Evolutionary conservation across 2,113 vertebrate species (phyloP).

Genomic region (Chroicocephalus ridibundus): DNA sequence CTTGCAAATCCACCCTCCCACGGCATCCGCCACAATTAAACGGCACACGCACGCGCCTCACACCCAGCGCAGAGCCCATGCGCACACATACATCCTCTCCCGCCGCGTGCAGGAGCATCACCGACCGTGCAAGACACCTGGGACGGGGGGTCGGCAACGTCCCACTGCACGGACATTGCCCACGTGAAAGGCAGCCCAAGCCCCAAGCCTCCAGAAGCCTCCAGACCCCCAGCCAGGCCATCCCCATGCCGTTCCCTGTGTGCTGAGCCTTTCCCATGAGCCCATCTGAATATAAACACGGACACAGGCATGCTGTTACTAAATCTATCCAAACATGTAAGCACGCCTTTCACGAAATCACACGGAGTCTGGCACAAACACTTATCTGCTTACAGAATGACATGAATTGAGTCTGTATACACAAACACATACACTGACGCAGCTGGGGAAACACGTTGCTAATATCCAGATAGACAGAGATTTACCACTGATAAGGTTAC

Average conservation of each 20-base stretch:
- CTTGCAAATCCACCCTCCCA: background rate
- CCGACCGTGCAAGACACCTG: background rate
- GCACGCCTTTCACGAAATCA: background rate
- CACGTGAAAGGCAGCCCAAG: background rate
- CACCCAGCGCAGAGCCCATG: background rate
- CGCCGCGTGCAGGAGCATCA: accelerated
- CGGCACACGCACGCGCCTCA: accelerated
- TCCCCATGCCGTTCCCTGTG: accelerated
- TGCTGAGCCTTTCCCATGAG: background rate
- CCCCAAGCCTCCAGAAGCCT: background rate
- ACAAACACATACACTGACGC: background rate
- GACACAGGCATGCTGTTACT: background rate
- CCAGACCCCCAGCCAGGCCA: background rate
- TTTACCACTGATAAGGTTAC: background rate
- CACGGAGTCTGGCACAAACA: background rate
- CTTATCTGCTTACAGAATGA: slow-evolving; percentile 27
- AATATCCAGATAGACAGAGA: slow-evolving; percentile 6
- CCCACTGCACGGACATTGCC: background rate
- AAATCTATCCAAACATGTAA: slow-evolving; percentile 39
- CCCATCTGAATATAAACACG: background rate
- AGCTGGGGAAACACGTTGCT: slow-evolving; percentile 47
- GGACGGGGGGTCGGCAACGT: accelerated
- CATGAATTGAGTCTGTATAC: slow-evolving; percentile 14
- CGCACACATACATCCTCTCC: background rate
- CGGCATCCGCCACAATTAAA: background rate